Base-by-base conservation (phyloP, 2,888 invertebrate species). In the Eurois occulta region DNA sequence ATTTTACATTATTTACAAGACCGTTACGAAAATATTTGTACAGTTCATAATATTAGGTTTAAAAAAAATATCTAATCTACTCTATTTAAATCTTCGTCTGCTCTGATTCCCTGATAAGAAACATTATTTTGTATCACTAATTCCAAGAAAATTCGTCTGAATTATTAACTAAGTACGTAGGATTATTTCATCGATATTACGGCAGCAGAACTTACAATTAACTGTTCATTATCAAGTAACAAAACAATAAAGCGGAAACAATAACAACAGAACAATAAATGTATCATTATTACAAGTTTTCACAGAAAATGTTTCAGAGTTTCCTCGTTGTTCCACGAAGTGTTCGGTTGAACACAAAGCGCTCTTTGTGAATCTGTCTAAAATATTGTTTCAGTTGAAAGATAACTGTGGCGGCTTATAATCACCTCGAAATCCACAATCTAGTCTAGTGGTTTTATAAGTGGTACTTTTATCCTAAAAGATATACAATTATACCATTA, bases 1-100 rank as follows among this genome's bases (percentile, higher is more conserved):
- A 66, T 73, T 64, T 64, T 84, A 83, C 80, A 83, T 13, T 74
- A 84, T 84, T 80, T 83, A 83, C 84, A 83, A 16, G 32, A 43
- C 58, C 7, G 0, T 52, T 78, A 55, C n/a, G 60, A 75, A 81
- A 80, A 81, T 75, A 81, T 75, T 80, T 75, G 60, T 81, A 81
- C 75, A 81, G 69, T 80, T 43, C n/a, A 46, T 41, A 58, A 46
- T 52, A 48, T 65, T 48, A 43, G 1, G 32, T 32, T 60, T 24
- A 60, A 6, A 46, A 64, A 58, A 52, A 21, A 52, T 64, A 46
- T 46, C 21, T 38, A 77, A 10, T 58, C 21, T 52, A 55, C n/a
- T 28, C 4, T 28, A 48, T 32, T 7, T 35, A 41, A 13, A 52
- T 43, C 3, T 68, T 62, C 32, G 8, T n/a, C 8, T 16, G n/a